Evolutionary conservation across 2,888 invertebrate genomes (phyloP).

Genomic region (Graphium colonna): DNA sequence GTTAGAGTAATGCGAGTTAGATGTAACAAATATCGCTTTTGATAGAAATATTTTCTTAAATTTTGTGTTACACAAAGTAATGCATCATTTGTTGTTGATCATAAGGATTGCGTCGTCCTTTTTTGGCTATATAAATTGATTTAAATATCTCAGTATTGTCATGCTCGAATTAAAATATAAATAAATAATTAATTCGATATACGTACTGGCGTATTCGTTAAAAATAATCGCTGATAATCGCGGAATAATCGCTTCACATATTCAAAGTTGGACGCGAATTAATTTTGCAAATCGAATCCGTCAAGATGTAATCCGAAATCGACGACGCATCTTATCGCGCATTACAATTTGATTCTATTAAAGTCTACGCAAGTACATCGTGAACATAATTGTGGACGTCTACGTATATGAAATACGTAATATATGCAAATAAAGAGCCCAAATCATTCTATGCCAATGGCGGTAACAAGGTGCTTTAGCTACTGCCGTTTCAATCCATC

Average conservation of each 20-base stretch:
- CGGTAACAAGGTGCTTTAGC: constrained; percentile 2
- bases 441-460: constrained; percentile 2
- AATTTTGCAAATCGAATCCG: constrained; percentile 5
- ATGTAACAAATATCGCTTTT: too few relatives aligned
- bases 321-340: neutral
- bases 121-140: too few relatives aligned
- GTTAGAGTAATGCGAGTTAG: too few relatives aligned
- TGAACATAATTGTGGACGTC: constrained; percentile 8
- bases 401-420: constrained; percentile 15
- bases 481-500: neutral
- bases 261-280: neutral
- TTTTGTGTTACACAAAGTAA: too few relatives aligned
- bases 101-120: too few relatives aligned
- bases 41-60: too few relatives aligned
- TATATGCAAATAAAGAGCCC: constrained; percentile 10
- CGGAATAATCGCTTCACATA: neutral
- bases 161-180: too few relatives aligned
- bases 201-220: neutral
- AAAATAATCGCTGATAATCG: neutral
- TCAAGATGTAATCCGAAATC: neutral
- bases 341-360: constrained; percentile 6
- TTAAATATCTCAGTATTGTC: too few relatives aligned
- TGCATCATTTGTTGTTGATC: too few relatives aligned
- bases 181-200: neutral
- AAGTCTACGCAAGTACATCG: constrained; percentile 2